Conservation (phyloP, 2,888 invertebrate genomes). For the Taenaris catops region DNA sequence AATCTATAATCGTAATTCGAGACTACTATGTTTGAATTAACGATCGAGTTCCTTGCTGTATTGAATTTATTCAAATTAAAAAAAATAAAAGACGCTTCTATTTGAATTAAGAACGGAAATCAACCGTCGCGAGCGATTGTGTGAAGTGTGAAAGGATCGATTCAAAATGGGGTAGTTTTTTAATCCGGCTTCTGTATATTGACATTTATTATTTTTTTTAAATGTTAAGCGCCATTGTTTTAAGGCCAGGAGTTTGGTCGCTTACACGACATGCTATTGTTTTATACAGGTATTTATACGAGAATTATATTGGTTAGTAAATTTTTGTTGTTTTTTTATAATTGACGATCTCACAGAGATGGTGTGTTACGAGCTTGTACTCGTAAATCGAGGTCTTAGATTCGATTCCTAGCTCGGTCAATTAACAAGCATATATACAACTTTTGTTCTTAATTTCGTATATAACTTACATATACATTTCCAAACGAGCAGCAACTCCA, state of each 20-base stretch:
- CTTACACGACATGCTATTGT: conserved; percentile 16
- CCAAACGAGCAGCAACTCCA: too few species aligned
- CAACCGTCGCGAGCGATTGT: conserved; percentile 71
- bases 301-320: not conserved
- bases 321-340: too few species aligned
- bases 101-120: conserved; percentile 77
- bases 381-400: too few species aligned
- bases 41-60: conserved; percentile 55
- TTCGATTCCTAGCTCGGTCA: too few species aligned
- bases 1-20: conserved; percentile 75
- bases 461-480: too few species aligned
- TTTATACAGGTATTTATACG: too few species aligned
- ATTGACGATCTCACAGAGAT: too few species aligned
- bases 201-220: conserved; percentile 53
- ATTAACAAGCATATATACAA: too few species aligned
- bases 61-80: conserved; percentile 32
- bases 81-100: conserved; percentile 64
- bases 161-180: conserved; percentile 62
- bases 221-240: conserved; percentile 37
- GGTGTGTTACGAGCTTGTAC: too few species aligned
- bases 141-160: conserved; percentile 77
- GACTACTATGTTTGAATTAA: conserved; percentile 65
- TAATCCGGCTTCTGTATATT: conserved; percentile 52
- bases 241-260: conserved; percentile 25
- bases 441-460: too few species aligned